Conservation (phyloP, 2,888 invertebrate genomes). For the Aromia moschata region DNA sequence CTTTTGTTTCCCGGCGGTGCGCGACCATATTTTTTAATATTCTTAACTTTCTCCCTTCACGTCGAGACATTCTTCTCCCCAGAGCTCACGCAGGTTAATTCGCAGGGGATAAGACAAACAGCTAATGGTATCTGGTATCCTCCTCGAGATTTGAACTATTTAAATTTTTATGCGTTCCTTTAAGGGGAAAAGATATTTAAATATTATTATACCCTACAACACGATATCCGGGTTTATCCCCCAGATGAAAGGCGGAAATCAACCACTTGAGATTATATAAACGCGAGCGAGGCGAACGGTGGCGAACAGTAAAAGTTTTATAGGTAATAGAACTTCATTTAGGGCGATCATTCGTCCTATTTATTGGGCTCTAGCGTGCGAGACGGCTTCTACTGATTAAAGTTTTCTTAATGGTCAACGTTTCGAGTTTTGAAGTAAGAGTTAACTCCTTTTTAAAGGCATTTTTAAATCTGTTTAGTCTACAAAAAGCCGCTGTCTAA, state of each 20-base stretch:
- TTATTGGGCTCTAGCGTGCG: too few relatives aligned
- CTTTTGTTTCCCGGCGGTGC: too few relatives aligned
- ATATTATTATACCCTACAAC: constrained; percentile 35
- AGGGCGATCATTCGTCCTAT: too few relatives aligned
- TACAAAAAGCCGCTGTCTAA: too few relatives aligned
- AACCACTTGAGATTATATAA: constrained; percentile 3
- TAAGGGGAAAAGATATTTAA: constrained; percentile 35
- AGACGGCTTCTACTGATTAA: too few relatives aligned
- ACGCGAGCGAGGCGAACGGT: not conserved
- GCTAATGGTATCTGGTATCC: constrained; percentile 56
- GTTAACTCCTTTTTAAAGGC: too few relatives aligned
- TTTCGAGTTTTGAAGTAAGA: too few relatives aligned
- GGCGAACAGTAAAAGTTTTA: constrained; percentile 5
- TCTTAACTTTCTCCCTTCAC: constrained; percentile 18
- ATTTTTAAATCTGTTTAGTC: too few relatives aligned
- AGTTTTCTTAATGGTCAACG: too few relatives aligned
- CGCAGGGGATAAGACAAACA: constrained; percentile 52
- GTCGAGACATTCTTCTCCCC: constrained; percentile 26
- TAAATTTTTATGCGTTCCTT: constrained; percentile 48
- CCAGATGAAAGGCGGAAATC: constrained; percentile 14
- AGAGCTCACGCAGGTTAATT: constrained; percentile 49
- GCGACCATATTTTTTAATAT: too few relatives aligned
- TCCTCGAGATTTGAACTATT: constrained; percentile 56
- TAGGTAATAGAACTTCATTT: constrained; percentile 10
- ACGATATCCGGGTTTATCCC: constrained; percentile 28